These are phyloP conservation scores for Hemicrepidius hirtus DNA, from an alignment of 2,888 invertebrate genomes.

Conservation along the genomic window DNA sequence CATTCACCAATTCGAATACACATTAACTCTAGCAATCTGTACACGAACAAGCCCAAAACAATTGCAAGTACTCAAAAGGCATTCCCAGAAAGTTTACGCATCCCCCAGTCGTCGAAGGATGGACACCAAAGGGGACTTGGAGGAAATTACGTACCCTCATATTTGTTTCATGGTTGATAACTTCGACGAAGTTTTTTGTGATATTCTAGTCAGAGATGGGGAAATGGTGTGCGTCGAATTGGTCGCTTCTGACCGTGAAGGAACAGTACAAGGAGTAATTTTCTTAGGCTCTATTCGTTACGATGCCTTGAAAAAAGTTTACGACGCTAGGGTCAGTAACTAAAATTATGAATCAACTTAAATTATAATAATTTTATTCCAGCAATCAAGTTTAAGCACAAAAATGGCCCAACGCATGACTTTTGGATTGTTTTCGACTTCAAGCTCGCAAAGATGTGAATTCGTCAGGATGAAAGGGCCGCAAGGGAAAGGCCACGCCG, in stretches of 20 bases:
- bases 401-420: conserved; percentile 98
- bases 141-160: conserved; percentile 99
- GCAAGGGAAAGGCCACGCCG: conserved; percentile 95
- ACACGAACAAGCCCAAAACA: conserved; percentile 98
- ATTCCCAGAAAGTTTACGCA: conserved; percentile 96
- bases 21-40: conserved; percentile 97
- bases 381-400: conserved; percentile 94
- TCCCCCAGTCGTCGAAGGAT: conserved; percentile 97
- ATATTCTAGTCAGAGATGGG: conserved; percentile 97
- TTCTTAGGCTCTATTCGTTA: conserved; percentile 98
- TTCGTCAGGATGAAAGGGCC: conserved; percentile 99
- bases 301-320: conserved; percentile 97
- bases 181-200: conserved; percentile 99
- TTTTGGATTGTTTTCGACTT: conserved; percentile 89
- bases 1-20: conserved; percentile 99
- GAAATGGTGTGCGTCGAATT: conserved; percentile 99
- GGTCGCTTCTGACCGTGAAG: conserved; percentile 92
- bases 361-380: conserved; percentile 60
- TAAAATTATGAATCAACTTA: conserved; percentile 19
- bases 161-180: conserved; percentile 99
- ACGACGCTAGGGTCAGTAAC: conserved; percentile 90
- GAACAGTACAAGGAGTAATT: conserved; percentile 92
- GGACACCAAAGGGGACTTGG: conserved; percentile 98
- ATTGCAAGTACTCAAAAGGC: conserved; percentile 94
- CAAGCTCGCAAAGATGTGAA: conserved; percentile 90